Conservation (phyloP, 1,140 invertebrate genomes). For the Penaeus japonicus region DNA sequence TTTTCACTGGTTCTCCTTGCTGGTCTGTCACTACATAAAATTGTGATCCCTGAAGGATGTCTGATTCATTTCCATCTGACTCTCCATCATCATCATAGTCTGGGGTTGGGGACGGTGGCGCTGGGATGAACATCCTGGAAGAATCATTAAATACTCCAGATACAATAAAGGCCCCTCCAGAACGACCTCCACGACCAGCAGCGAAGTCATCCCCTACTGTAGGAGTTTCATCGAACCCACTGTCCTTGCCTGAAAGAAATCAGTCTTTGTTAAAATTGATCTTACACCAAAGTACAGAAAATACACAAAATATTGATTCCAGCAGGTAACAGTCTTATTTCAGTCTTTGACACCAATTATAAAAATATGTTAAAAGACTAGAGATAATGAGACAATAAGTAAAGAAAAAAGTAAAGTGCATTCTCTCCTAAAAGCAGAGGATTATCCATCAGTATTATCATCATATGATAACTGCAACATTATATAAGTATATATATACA, state of each 20-base stretch:
- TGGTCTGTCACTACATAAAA: constrained; percentile 35
- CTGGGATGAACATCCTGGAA: constrained; percentile 61
- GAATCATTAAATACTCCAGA: constrained; percentile 57
- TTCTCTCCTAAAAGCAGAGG: too few species aligned
- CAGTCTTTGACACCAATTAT: too few species aligned
- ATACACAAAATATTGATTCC: background rate
- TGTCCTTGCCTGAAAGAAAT: constrained; percentile 57
- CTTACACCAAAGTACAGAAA: background rate
- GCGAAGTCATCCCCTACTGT: constrained; percentile 20
- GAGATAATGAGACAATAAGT: too few species aligned
- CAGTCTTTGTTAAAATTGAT: background rate
- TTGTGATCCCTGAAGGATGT: constrained; percentile 52
- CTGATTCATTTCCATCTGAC: constrained; percentile 47
- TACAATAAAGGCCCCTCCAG: constrained; percentile 51
- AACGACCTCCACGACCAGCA: constrained; percentile 13
- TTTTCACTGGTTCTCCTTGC: background rate
- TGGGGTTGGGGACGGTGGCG: constrained; percentile 59
- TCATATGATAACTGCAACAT: too few species aligned
- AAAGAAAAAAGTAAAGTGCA: too few species aligned
- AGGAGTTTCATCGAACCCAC: constrained; percentile 55
- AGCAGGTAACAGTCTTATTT: too few species aligned
- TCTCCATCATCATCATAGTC: constrained; percentile 60
- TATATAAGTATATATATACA: too few species aligned
- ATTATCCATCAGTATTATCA: too few species aligned
- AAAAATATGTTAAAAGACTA: too few species aligned